Evolutionary conservation across 2,797 vertebrate genomes (phyloP), one percentile per base, ranked within the genome.

Genomic region (Ctenopoma multispine): DNA sequence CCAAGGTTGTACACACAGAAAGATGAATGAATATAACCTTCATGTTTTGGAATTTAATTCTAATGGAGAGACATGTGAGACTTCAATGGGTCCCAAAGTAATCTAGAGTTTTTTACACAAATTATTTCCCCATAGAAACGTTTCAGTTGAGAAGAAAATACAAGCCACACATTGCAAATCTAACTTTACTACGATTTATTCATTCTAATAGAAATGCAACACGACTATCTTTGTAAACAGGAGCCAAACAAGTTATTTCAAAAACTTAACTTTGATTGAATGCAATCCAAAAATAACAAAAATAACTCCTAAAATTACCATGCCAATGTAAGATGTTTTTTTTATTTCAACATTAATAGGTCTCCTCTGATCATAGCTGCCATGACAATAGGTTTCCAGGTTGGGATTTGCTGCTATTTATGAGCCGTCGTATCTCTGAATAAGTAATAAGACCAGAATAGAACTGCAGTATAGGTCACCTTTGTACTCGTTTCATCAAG

Each of bases 71-170:
- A 57, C 61, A 0, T 62, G 44, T 60, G 80, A 78, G 79, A 83
- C 53, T 15, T 60, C 38, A 63, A 34, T 31, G 1, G 57, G 55
- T 41, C 80, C 80, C 36, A 38, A 86, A 67, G 79, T 78, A 87
- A 89, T 88, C 64, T 79, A 18, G 44, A 53, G 57, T 62, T 72
- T 79, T 86, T 75, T 50, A 65, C 63, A 34, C 51, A 72, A 80
- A 75, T 86, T 76, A 79, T 75, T 77, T 88, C 76, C 76, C 69
- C 49, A 40, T 31, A 55, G 75, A 83, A 56, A 40, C 6, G 8
- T 69, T 54, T 63, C 56, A 62, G 47, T 36, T 54, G 48, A 53
- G 63, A 60, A 49, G 46, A n/a, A 63, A 74, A 69, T 65, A 50
- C 64, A 77, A 63, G 63, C 24, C 5, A 17, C 44, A 17, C 2